phyloP scores from a whole-genome alignment of 2,797 vertebrate genomes.

The Siniperca scherzeri region DNA sequence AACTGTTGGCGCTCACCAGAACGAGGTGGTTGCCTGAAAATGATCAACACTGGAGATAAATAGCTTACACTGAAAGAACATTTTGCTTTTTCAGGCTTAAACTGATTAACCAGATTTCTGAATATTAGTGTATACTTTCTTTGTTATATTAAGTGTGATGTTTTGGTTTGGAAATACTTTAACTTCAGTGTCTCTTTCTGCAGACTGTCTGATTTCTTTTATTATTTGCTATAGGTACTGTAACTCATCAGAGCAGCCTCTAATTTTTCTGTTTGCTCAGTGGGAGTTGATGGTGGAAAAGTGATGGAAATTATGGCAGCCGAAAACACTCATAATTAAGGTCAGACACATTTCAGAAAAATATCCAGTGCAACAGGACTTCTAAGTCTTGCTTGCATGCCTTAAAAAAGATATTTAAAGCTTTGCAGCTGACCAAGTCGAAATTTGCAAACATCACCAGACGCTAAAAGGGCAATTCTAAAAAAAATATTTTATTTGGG shows the following conservation, averaged over 20 bases:
- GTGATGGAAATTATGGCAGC: slow-evolving; percentile 65
- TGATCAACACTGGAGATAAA: slow-evolving; percentile 81
- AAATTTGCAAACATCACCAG: slow-evolving; percentile 77
- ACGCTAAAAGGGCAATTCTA: slow-evolving; percentile 77
- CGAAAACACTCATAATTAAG: slow-evolving; percentile 66
- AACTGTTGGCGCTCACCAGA: slow-evolving; percentile 78
- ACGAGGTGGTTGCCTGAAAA: slow-evolving; percentile 71
- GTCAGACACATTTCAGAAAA: slow-evolving; percentile 66
- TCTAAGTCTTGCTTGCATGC: slow-evolving; percentile 79
- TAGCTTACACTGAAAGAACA: slow-evolving; percentile 76
- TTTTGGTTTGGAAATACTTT: slow-evolving; percentile 80
- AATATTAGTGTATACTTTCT: slow-evolving; percentile 82
- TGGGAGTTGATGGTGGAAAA: slow-evolving; percentile 62
- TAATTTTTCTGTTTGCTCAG: slow-evolving; percentile 52
- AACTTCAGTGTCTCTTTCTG: slow-evolving; percentile 78
- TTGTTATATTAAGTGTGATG: slow-evolving; percentile 82
- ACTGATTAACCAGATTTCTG: slow-evolving; percentile 83
- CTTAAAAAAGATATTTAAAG: slow-evolving; percentile 74
- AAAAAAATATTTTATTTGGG: slow-evolving; percentile 34
- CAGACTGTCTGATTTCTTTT: slow-evolving; percentile 71
- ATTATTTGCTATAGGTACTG: slow-evolving; percentile 67
- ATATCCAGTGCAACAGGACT: slow-evolving; percentile 76
- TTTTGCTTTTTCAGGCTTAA: slow-evolving; percentile 76
- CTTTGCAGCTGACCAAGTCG: slow-evolving; percentile 76
- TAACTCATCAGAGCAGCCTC: slow-evolving; percentile 73